Base-by-base conservation (phyloP, 2,797 vertebrate genomes). In the Periparus ater region DNA sequence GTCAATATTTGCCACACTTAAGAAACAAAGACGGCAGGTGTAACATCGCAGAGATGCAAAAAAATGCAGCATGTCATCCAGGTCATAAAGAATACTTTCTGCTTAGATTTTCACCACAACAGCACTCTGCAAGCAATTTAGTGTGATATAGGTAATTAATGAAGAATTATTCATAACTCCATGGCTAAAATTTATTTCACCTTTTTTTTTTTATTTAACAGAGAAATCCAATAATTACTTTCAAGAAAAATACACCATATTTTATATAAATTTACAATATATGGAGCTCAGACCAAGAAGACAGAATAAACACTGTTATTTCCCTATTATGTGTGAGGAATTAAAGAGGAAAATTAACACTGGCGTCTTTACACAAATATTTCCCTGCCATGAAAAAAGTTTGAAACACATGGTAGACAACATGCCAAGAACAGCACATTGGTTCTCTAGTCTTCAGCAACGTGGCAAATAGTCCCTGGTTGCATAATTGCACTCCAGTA, bases 371-470 rank as follows among this genome's bases (percentile, higher is more conserved):
- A 73, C 74, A 89, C 54, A 73, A 48, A 95, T 27, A 50, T 74
- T 89, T 84, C 36, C 22, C 57, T 81, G 36, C 47, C 72, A 82
- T 38, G 50, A 83, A 83, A 89, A 74, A 71, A 29, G 54, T 61
- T 85, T 88, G 68, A 93, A 91, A 91, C 58, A 51, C 27, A 81
- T 29, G 44, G 76, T 8, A 4, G 29, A 86, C 3, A 9, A 72
- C 70, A 79, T 45, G 53, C 51, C 20, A 70, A 95, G 89, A 96
- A 89, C 65, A 95, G 86, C 76, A 91, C 0, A 11, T 44, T 91
- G 73, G 92, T 93, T 93, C 78, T 94, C 45, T 68, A 30, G 65
- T 89, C 85, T 93, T 68, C 54, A 75, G 44, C 54, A 85, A 89
- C 2, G 1, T 55, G 40, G 62, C 36, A 68, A 94, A 83, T 80